Conservation (phyloP, 2,797 vertebrate genomes). For the Poeciliopsis paucimaculata region DNA sequence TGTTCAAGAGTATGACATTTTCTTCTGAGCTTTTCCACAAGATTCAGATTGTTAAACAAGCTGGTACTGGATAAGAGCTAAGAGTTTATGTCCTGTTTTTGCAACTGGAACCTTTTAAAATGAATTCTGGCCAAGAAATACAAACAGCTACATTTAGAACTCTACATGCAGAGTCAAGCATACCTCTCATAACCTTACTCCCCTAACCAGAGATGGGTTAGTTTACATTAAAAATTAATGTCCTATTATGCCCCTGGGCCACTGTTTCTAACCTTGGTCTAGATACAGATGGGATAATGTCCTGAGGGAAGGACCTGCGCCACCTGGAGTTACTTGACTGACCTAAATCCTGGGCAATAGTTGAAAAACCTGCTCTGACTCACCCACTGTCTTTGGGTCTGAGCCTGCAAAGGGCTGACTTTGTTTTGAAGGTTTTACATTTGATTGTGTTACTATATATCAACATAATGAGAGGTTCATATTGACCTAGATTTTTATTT, state of each 20-base stretch:
- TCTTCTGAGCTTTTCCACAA: constrained; percentile 39
- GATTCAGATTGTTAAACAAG: constrained; percentile 3
- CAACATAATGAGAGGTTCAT: constrained; percentile 39
- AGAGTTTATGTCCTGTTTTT: constrained; percentile 40
- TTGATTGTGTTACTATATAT: constrained; percentile 26
- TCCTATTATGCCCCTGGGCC: constrained; percentile 64
- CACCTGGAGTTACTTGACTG: constrained; percentile 79
- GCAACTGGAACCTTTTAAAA: constrained; percentile 32
- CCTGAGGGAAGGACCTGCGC: constrained; percentile 67
- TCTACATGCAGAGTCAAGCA: constrained; percentile 37
- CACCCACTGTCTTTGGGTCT: constrained; percentile 77
- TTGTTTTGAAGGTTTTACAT: constrained; percentile 39
- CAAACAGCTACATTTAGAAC: constrained; percentile 34
- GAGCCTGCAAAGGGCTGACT: constrained; percentile 41
- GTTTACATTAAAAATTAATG: constrained; percentile 82
- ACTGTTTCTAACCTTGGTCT: constrained; percentile 76
- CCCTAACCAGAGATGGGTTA: constrained; percentile 72
- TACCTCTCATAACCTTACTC: constrained; percentile 65
- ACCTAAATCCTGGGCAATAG: constrained; percentile 76
- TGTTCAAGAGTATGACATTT: constrained; percentile 52
- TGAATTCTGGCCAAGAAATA: constrained; percentile 44
- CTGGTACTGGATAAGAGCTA: constrained; percentile 51
- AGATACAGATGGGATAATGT: constrained; percentile 66
- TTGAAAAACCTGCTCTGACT: constrained; percentile 69
- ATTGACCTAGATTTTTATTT: constrained; percentile 50